Percentiles rank a stretch among this genome's conserved stretches.
These are phyloP conservation scores for Lypha dubia DNA, from an alignment of 2,888 invertebrate genomes.

Conservation along the genomic window DNA sequence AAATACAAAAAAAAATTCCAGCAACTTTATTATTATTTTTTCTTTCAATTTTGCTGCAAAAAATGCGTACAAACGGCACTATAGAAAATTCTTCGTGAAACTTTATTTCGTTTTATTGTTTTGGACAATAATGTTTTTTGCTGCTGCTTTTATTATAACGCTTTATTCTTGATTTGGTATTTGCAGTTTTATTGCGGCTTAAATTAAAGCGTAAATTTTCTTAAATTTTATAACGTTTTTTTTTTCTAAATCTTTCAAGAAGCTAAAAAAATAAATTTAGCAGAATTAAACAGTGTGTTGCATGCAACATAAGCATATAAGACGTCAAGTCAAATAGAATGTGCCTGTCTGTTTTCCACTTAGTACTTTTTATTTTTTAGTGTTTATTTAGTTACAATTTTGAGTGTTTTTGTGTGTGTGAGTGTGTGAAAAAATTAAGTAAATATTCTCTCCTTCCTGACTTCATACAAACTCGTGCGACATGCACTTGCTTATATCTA, in stretches of 20 bases:
- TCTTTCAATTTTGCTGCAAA: neutral
- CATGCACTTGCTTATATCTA: constrained; percentile 6
- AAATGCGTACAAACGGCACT: constrained; percentile 48
- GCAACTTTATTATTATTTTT: constrained; percentile 34
- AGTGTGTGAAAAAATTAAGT: neutral
- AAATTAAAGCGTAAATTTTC: constrained; percentile 41
- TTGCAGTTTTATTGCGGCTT: constrained; percentile 18
- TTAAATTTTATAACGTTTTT: constrained; percentile 46
- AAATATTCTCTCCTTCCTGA: constrained; percentile 1
- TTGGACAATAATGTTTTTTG: constrained; percentile 29
- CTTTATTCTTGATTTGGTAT: constrained; percentile 15
- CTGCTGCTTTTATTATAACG: constrained; percentile 19
- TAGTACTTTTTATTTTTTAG: neutral
- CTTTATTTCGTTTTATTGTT: constrained; percentile 27
- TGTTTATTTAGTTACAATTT: neutral
- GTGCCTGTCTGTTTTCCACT: neutral
- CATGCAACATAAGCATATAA: constrained; percentile 55
- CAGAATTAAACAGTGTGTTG: constrained; percentile 56
- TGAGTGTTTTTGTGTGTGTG: neutral
- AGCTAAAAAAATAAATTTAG: constrained; percentile 58
- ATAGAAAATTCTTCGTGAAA: constrained; percentile 22
- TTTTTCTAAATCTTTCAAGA: constrained; percentile 37
- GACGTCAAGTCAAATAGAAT: constrained; percentile 28
- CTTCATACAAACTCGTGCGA: neutral
- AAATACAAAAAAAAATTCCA: neutral